Base-by-base conservation (phyloP, 2,888 invertebrate genomes). In the Lasiommata megera region DNA sequence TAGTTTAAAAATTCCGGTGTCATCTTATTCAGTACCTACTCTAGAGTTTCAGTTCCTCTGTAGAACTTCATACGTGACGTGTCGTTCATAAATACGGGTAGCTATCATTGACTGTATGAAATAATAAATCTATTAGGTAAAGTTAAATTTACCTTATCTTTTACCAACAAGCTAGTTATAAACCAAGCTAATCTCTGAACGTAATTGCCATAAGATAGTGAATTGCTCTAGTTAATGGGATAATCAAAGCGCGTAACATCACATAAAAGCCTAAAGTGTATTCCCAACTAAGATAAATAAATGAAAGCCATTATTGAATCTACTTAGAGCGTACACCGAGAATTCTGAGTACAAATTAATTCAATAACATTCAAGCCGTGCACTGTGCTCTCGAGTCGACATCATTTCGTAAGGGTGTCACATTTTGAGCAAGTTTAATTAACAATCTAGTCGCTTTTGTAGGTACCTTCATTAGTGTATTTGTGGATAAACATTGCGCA, bases 401-500 rank as follows among this genome's bases (percentile, higher is more conserved):
- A 78, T 85, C 86, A 86, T 88, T 89, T 84, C 81, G 88, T 86
- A 88, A 84, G 88, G 88, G 86, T 88, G 88, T 88, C 88, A 88
- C 88, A 90, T 89, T 89, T 89, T 88, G 84, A 88, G 87, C 85
- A 86, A 88, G 89, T 89, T 90, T 88, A 90, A 90, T 90, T 89
- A 90, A 89, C 89, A 90, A 90, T 88, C 87, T 87, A 89, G 87
- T 86, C 83, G 88, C 88, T 89, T 87, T 87, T 88, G 88, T 87
- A 86, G 88, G 86, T 85, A 82, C 89, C 87, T 90, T 90, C 90
- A 89, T 90, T 90, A 90, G 90, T 84, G 82, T 90, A 88, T 90
- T 90, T 90, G 89, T 86, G 82, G 87, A 84, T 89, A 90, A 89
- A 88, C 88, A 88, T 82, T 80, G 82, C 77, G 80, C 81, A 80